Evolutionary conservation across 2,888 invertebrate species (phyloP).

Genomic region (Coleophora deauratella): DNA sequence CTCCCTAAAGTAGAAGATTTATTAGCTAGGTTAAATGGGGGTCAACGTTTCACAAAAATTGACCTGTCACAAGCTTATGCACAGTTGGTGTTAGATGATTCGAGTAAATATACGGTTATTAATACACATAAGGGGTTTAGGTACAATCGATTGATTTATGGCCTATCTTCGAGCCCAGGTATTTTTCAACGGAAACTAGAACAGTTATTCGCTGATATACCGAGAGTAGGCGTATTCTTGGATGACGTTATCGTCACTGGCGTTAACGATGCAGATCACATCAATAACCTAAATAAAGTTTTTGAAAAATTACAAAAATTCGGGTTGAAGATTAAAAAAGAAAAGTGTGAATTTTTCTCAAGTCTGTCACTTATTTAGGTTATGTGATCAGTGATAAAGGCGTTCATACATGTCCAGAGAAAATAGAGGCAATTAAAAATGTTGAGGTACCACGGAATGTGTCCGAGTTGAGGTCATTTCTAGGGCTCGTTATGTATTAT

Average conservation of each 20-base stretch:
- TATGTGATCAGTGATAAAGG: neutral
- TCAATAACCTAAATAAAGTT: slow-evolving; percentile 10
- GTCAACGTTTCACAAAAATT: neutral
- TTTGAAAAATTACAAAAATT: slow-evolving; percentile 10
- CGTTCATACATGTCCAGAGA: neutral
- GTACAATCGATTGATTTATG: slow-evolving; percentile 15
- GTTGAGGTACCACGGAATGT: neutral
- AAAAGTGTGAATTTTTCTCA: slow-evolving; percentile 10
- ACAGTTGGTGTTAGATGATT: slow-evolving; percentile 10
- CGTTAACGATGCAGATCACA: slow-evolving; percentile 4
- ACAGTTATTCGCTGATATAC: slow-evolving; percentile 10
- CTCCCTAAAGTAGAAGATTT: slow-evolving; percentile 7
- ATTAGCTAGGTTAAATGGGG: neutral
- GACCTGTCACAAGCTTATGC: slow-evolving; percentile 6
- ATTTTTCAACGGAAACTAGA: slow-evolving; percentile 16
- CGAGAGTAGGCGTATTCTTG: slow-evolving; percentile 11
- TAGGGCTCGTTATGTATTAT: neutral
- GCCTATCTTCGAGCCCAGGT: slow-evolving; percentile 14
- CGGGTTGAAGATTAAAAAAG: slow-evolving; percentile 10
- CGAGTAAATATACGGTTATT: slow-evolving; percentile 10
- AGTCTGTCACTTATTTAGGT: neutral
- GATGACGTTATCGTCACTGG: slow-evolving; percentile 15
- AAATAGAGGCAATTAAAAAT: neutral
- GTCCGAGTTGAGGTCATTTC: neutral
- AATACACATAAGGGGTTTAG: slow-evolving; percentile 17